phyloP scores from a whole-genome alignment of 2,113 vertebrate species.

The Smithornis capensis region DNA sequence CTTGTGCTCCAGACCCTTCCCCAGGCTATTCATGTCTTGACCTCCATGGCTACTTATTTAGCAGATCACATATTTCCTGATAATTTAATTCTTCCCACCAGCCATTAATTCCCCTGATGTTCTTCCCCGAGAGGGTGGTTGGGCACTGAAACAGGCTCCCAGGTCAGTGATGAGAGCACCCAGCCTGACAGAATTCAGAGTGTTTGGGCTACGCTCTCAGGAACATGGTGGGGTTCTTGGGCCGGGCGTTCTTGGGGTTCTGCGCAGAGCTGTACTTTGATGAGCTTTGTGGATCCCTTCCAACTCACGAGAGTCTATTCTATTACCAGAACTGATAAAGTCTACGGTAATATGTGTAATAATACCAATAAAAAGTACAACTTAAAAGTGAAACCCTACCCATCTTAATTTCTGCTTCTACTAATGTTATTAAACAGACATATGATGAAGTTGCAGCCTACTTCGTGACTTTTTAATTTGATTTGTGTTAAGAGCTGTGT shows the following conservation, averaged over 20 bases:
- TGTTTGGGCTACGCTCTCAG: not conserved
- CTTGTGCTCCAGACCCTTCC: too few species aligned
- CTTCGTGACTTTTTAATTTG: not conserved
- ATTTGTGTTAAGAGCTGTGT: not conserved
- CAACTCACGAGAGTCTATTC: not conserved
- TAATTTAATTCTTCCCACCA: too few species aligned
- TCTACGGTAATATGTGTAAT: not conserved
- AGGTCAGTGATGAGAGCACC: not conserved
- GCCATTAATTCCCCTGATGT: too few species aligned
- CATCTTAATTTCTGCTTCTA: not conserved
- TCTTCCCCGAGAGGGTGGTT: rapidly evolving
- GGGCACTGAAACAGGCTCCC: not conserved
- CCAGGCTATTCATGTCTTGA: too few species aligned
- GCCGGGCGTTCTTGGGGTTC: not conserved
- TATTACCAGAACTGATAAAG: not conserved
- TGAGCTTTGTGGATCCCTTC: not conserved
- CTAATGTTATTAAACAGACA: not conserved
- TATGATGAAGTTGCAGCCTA: not conserved
- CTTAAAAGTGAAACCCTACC: not conserved
- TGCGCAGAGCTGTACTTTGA: not conserved
- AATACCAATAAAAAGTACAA: not conserved
- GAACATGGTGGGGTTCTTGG: too few species aligned
- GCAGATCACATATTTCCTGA: too few species aligned
- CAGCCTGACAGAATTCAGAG: not conserved
- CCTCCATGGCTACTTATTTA: too few species aligned